Percentiles rank a stretch among this genome's conserved stretches.
phyloP scores from a whole-genome alignment of 2,113 vertebrate genomes.

The Leucosticte australis region DNA sequence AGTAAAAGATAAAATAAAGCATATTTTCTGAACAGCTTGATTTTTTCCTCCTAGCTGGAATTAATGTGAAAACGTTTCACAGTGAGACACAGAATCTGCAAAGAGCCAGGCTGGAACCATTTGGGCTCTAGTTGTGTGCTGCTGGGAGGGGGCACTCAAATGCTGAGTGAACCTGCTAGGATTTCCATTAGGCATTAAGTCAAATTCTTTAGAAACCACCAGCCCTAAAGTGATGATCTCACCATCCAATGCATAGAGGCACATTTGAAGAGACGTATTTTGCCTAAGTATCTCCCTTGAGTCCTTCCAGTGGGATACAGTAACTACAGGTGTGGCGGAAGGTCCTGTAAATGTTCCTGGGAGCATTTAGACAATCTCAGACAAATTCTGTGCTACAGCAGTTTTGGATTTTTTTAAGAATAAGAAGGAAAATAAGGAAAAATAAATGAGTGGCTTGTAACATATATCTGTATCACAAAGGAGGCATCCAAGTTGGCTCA shows the following conservation, averaged over 20 bases:
- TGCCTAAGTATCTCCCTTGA: neutral
- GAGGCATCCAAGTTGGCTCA: neutral
- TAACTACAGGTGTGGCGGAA: neutral
- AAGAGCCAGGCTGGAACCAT: neutral
- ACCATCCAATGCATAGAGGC: neutral
- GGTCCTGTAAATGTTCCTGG: neutral
- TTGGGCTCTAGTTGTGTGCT: neutral
- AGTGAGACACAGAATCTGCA: neutral
- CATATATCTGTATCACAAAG: neutral
- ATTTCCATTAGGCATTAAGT: neutral
- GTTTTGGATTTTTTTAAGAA: neutral
- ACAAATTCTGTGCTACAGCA: neutral
- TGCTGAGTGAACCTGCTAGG: neutral
- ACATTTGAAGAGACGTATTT: neutral
- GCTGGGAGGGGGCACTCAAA: neutral
- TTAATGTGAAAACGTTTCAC: constrained; percentile 2
- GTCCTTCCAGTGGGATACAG: neutral
- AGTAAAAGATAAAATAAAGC: neutral
- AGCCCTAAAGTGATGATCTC: neutral
- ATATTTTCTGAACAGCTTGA: neutral
- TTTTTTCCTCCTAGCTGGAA: neutral
- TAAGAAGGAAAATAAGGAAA: neutral
- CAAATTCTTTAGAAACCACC: neutral
- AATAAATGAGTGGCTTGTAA: neutral
- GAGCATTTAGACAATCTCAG: neutral